phyloP scores from a whole-genome alignment of 1,140 invertebrate genomes.

The Ostrea edulis region DNA sequence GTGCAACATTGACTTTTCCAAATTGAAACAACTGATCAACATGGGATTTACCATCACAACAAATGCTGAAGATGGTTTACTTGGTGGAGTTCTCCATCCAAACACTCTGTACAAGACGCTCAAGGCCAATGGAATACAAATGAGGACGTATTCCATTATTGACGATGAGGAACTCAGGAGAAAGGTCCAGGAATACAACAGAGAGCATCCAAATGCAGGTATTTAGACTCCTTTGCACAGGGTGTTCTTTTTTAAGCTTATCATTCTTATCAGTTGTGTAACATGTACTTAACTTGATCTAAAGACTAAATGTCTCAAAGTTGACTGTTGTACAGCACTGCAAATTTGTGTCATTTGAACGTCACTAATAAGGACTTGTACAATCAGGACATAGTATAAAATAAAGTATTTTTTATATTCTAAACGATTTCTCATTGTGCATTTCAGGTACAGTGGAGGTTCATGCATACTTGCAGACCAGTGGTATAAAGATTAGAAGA shows the following conservation, averaged over 20 bases:
- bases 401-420: neutral
- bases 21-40: slow-evolving; percentile 6
- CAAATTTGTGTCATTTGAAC: too few relatives aligned
- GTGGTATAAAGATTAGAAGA: neutral
- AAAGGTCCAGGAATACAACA: slow-evolving; percentile 11
- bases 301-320: too few relatives aligned
- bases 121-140: slow-evolving; percentile 3
- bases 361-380: too few relatives aligned
- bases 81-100: slow-evolving; percentile 15
- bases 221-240: neutral
- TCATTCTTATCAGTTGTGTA: neutral
- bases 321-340: too few relatives aligned
- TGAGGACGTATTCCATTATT: neutral
- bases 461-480: slow-evolving; percentile 1
- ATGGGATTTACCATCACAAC: slow-evolving; percentile 29
- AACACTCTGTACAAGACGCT: slow-evolving; percentile 7
- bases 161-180: neutral
- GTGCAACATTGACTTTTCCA: slow-evolving; percentile 34
- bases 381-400: too few relatives aligned
- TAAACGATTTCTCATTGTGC: neutral
- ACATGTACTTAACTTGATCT: too few relatives aligned
- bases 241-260: neutral
- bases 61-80: slow-evolving; percentile 27
- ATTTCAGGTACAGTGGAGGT: slow-evolving; percentile 28
- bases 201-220: slow-evolving; percentile 47